Conservation (phyloP, 1,140 invertebrate genomes). For the Lucilia cuprina region DNA sequence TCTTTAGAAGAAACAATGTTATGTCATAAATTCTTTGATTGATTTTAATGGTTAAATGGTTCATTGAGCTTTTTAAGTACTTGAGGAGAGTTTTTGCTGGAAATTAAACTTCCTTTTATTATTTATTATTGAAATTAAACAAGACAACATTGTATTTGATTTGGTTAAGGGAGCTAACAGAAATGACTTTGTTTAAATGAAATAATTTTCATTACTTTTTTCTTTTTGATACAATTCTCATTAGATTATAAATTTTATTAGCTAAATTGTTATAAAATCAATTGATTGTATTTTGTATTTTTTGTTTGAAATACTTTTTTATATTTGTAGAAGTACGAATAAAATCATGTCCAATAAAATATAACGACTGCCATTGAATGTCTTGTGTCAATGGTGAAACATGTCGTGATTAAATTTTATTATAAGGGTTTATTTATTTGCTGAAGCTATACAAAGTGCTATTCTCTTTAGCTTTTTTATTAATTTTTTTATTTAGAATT, state of each 20-base stretch:
- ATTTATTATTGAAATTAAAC: neutral
- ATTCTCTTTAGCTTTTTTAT: too few relatives aligned
- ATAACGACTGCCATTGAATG: neutral
- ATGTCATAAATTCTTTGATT: conserved; percentile 34
- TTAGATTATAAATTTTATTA: neutral
- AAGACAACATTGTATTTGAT: neutral
- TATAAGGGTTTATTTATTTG: neutral
- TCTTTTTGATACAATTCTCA: neutral
- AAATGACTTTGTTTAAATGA: neutral
- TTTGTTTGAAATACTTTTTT: too few relatives aligned
- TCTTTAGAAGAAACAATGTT: conserved; percentile 15
- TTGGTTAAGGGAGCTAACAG: neutral
- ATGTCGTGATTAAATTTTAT: neutral
- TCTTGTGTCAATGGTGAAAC: neutral
- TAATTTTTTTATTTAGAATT: too few relatives aligned
- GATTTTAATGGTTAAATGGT: conserved; percentile 38
- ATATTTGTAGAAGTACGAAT: too few relatives aligned
- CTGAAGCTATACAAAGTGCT: too few relatives aligned
- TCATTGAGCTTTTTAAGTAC: conserved; percentile 32
- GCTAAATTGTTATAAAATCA: neutral
- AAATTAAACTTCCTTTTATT: conserved; percentile 12
- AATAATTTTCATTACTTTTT: neutral
- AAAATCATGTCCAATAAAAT: neutral
- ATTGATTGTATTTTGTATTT: neutral
- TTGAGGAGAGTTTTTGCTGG: neutral